Conservation (phyloP, 2,797 vertebrate species). For the Helostoma temminkii region DNA sequence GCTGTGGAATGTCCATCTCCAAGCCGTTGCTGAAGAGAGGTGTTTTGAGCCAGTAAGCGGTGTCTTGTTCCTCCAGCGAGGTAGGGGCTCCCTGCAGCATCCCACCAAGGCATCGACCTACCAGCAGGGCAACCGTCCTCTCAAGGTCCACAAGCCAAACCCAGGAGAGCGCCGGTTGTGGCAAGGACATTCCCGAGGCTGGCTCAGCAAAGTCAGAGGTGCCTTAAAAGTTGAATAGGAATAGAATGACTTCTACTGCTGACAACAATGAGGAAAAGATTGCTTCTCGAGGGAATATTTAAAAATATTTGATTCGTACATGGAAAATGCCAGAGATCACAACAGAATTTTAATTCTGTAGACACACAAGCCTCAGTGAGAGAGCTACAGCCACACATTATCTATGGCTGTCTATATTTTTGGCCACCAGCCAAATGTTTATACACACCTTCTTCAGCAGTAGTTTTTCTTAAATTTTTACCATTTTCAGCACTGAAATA, state of each 20-base stretch:
- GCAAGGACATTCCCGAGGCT: conserved; percentile 83
- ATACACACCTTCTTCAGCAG: too few species aligned
- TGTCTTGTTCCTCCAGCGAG: conserved; percentile 95
- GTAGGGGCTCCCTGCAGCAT: conserved; percentile 94
- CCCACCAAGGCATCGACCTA: conserved; percentile 95
- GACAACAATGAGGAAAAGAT: not conserved
- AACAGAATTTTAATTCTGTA: not conserved
- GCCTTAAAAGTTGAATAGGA: conserved; percentile 76
- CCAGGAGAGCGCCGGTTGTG: conserved; percentile 90
- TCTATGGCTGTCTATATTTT: too few species aligned
- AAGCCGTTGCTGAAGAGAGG: conserved; percentile 95
- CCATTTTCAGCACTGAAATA: too few species aligned
- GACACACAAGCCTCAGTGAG: not conserved
- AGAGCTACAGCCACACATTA: too few species aligned
- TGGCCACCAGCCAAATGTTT: too few species aligned
- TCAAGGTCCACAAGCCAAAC: conserved; percentile 98
- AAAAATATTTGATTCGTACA: not conserved
- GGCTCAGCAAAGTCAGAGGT: conserved; percentile 91
- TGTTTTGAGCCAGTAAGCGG: conserved; percentile 95
- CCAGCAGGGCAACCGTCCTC: conserved; percentile 93
- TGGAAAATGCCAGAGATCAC: not conserved
- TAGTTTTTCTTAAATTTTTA: too few species aligned
- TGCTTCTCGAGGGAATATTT: not conserved
- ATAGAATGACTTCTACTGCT: not conserved
- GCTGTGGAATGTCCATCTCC: conserved; percentile 92